Conservation (phyloP, 1,140 invertebrate species). For the Hypsibius dujardini region DNA sequence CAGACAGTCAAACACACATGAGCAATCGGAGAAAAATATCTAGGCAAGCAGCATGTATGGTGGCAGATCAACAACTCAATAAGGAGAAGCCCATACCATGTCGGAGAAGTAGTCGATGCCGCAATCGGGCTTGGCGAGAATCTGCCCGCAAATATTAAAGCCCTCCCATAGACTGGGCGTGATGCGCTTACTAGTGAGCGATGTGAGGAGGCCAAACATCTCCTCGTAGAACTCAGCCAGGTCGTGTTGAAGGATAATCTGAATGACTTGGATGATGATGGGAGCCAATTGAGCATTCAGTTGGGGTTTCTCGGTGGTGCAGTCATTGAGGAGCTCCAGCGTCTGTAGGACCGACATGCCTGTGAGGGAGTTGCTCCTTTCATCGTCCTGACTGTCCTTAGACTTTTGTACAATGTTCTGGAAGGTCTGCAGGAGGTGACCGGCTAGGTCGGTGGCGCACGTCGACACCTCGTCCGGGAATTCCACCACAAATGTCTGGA, state of each 20-base stretch:
- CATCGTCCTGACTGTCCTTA: constrained; percentile 24
- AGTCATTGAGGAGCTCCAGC: constrained; percentile 20
- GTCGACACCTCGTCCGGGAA: constrained; percentile 27
- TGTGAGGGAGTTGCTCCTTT: constrained; percentile 22
- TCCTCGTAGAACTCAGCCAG: constrained; percentile 83
- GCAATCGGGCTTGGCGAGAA: constrained; percentile 67
- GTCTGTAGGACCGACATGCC: constrained; percentile 22
- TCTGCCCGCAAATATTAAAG: constrained; percentile 64
- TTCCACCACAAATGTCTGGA: constrained; percentile 14
- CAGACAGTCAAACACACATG: constrained; percentile 6
- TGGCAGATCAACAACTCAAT: background rate
- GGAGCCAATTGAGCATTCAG: constrained; percentile 77
- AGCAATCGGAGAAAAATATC: no score
- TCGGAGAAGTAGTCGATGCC: constrained; percentile 83
- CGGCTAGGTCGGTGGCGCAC: constrained; percentile 35
- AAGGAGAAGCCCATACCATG: constrained; percentile 24
- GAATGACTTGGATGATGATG: constrained; percentile 75
- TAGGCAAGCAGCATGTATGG: no score
- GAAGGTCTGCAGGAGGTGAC: constrained; percentile 33
- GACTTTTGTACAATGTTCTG: constrained; percentile 31
- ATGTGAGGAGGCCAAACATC: constrained; percentile 75
- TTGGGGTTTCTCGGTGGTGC: constrained; percentile 36
- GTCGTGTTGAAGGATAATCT: constrained; percentile 63
- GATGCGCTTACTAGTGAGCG: constrained; percentile 67
- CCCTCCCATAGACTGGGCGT: constrained; percentile 91